A percentile compares a stretch with the other conserved stretches of the same genome.
phyloP scores from a whole-genome alignment of 2,888 invertebrate species.

The Cantharis lateralis region DNA sequence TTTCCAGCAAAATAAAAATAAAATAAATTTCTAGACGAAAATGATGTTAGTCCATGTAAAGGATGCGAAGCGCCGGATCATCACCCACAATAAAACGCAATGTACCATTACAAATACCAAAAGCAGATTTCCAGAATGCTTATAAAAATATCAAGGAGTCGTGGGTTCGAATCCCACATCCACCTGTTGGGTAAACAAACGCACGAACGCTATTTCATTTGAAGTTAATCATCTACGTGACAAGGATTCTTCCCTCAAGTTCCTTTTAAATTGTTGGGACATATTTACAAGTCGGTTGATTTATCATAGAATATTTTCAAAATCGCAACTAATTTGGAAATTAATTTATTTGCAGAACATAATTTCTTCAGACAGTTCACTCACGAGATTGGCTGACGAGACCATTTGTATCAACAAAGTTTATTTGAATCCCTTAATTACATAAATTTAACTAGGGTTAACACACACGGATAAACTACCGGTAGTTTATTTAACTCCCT shows the following conservation, averaged over 20 bases:
- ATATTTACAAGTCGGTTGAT: not conserved
- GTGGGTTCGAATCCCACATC: not conserved
- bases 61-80: constrained; percentile 3
- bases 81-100: constrained; percentile 6
- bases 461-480: not conserved
- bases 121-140: not conserved
- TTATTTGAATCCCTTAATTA: not conserved
- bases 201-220: not conserved
- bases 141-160: not conserved
- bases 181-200: not conserved
- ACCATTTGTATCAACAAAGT: not conserved
- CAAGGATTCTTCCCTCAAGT: not conserved
- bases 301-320: not conserved
- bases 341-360: not conserved
- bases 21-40: not conserved
- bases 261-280: not conserved
- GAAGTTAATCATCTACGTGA: not conserved
- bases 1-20: not conserved
- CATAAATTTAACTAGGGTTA: not conserved
- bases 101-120: constrained; percentile 11
- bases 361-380: not conserved
- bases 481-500: not conserved
- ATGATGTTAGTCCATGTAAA: not conserved
- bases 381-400: not conserved
- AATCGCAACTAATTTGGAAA: not conserved